phyloP scores from a whole-genome alignment of 2,888 invertebrate genomes.

The Sympetrum striolatum region DNA sequence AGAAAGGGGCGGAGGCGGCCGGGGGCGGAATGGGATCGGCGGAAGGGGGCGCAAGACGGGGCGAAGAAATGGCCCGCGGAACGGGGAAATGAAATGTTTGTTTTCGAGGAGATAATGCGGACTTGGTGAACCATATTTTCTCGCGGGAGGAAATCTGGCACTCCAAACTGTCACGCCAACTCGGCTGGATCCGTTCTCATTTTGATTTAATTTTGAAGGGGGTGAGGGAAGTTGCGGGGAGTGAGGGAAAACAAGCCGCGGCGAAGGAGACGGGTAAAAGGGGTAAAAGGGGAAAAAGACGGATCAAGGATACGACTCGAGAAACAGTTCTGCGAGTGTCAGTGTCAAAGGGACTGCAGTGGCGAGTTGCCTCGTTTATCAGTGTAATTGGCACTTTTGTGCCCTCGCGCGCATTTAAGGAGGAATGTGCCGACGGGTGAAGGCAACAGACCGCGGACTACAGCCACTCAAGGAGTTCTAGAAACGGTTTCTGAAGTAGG shows the following conservation, averaged over 20 bases:
- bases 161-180: constrained; percentile 34
- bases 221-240: not conserved
- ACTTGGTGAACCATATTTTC: constrained; percentile 39
- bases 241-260: not conserved
- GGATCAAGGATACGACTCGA: not conserved
- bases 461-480: not conserved
- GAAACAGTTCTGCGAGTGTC: not conserved
- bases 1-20: not conserved
- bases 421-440: not conserved
- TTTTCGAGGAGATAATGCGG: constrained; percentile 40
- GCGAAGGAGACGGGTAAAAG: not conserved
- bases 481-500: not conserved
- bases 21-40: not conserved
- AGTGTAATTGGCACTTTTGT: not conserved
- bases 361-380: not conserved
- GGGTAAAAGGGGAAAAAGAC: not conserved
- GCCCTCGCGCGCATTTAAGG: not conserved
- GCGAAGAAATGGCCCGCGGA: not conserved
- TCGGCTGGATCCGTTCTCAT: constrained; percentile 12
- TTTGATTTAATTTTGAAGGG: constrained; percentile 42
- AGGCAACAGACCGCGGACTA: not conserved
- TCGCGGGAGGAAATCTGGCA: not conserved
- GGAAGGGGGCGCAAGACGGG: not conserved
- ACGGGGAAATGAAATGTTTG: constrained; percentile 13
- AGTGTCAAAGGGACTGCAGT: not conserved